phyloP scores from a whole-genome alignment of 2,888 invertebrate species.

The Drosophila mercatorum region DNA sequence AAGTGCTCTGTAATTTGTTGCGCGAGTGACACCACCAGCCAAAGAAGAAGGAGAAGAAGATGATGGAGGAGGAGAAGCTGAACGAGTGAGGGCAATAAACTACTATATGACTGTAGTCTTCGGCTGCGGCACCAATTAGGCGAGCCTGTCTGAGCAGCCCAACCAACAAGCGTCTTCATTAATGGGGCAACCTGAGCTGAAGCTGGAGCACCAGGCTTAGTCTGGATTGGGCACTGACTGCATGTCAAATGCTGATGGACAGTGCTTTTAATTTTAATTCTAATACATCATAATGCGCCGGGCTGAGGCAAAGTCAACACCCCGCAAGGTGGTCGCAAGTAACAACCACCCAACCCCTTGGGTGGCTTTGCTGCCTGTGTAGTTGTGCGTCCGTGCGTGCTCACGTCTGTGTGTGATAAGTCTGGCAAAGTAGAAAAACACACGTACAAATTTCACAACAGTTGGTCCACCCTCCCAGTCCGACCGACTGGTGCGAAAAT shows the following conservation, averaged over 20 bases:
- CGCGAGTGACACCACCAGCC: slow-evolving; percentile 5
- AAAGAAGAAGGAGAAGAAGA: background rate
- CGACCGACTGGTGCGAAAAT: slow-evolving; percentile 62
- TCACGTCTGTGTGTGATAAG: slow-evolving; percentile 68
- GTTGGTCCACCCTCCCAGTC: slow-evolving; percentile 52
- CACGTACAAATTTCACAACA: slow-evolving; percentile 75
- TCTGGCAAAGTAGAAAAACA: slow-evolving; percentile 62
- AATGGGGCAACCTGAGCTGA: slow-evolving; percentile 59
- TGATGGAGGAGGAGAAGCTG: background rate
- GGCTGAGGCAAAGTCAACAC: slow-evolving; percentile 54
- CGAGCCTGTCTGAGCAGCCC: slow-evolving; percentile 3
- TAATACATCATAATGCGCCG: slow-evolving; percentile 82
- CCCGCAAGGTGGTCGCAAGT: slow-evolving; percentile 55
- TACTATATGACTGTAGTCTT: slow-evolving; percentile 5
- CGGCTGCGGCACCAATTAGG: slow-evolving; percentile 60
- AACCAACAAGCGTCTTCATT: slow-evolving; percentile 64
- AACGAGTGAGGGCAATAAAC: background rate
- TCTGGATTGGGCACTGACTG: slow-evolving; percentile 12
- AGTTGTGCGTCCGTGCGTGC: slow-evolving; percentile 52
- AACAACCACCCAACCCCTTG: background rate
- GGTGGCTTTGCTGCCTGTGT: background rate
- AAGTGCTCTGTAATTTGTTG: slow-evolving; percentile 37
- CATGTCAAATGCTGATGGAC: slow-evolving; percentile 61
- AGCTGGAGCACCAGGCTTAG: background rate
- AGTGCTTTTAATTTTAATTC: slow-evolving; percentile 81